Conservation (phyloP, 2,888 invertebrate species). For the Netelia virgata region DNA sequence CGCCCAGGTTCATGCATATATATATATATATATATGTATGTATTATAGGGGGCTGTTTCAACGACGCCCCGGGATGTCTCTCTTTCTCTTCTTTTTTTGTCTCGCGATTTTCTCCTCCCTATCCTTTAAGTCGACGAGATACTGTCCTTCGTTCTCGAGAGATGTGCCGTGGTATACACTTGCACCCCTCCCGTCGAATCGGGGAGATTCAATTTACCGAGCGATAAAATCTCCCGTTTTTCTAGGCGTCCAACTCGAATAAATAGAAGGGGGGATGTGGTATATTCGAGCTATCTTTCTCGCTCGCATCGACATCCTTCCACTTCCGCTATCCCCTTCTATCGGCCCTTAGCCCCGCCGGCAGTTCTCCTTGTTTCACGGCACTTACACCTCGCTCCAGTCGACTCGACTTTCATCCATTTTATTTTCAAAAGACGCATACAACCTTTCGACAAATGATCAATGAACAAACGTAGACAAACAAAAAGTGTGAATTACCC, state of each 20-base stretch:
- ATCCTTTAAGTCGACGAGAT: slow-evolving; percentile 19
- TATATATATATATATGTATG: slow-evolving; percentile 30
- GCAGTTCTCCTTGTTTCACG: not conserved
- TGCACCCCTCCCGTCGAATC: slow-evolving; percentile 70
- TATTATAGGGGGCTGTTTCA: slow-evolving; percentile 43
- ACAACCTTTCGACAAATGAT: no score
- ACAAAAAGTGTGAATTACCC: not conserved
- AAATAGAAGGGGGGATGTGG: slow-evolving; percentile 69
- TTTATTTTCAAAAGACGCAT: no score
- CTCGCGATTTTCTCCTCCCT: slow-evolving; percentile 44
- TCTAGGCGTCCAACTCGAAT: slow-evolving; percentile 75
- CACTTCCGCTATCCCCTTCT: slow-evolving; percentile 24
- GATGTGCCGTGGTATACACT: not conserved
- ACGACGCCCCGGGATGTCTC: slow-evolving; percentile 39
- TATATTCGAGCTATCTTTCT: slow-evolving; percentile 13
- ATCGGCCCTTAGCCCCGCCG: not conserved
- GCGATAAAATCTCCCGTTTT: slow-evolving; percentile 80
- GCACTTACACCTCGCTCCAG: not conserved
- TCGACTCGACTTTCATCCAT: no score
- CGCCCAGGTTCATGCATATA: slow-evolving; percentile 43
- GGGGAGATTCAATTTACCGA: slow-evolving; percentile 79
- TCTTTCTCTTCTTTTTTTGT: slow-evolving; percentile 45
- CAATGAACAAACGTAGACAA: no score
- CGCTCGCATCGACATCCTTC: slow-evolving; percentile 19
- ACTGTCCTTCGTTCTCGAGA: slow-evolving; percentile 21